Base-by-base conservation (phyloP, 53 echinoderm and acorn worm species). In the Actinopyga echinites region DNA sequence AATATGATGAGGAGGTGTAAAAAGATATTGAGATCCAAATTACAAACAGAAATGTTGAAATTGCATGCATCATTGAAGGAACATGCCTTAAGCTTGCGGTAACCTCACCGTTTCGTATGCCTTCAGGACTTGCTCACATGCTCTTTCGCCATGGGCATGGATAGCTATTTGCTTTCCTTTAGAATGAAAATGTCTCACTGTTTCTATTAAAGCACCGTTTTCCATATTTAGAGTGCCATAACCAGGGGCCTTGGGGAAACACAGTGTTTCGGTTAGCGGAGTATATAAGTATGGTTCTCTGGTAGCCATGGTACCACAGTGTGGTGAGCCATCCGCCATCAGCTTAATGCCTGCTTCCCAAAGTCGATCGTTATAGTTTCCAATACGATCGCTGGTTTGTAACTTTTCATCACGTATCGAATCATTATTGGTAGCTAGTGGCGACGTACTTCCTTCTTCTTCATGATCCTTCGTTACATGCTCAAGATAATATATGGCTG, bases 101-200 rank as follows among this genome's bases (percentile, higher is more conserved):
- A 54, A 10, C 23, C 88, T 31, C 32, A 88, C 88, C 88, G 60
- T 66, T 64, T 88, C 88, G 30, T 83, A 84, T 1, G 59, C 88
- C 54, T 74, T 88, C 33, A 88, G 43, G 54, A 84, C 88, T 57
- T 88, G 88, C 22, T 88, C 88, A n/a, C 34, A 75, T 53, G 84
- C 84, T 49, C 88, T 62, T 62, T 88, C 88, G 22, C 88, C 88
- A 15, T 88, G 88, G 65, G 63, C 57, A 65, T 88, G 88, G 54
- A 88, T 84, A 1, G 88, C 88, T 30, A 88, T 0, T 64, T 84
- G 88, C 67, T 73, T 78, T 49, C 88, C 88, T 61, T 65, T 61
- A 17, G 30, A 29, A 77, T 83, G 83, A 36, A 44, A 34, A 56
- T 73, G 81, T 33, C 84, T 88, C 74, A 88, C 23, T n/a, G 88